Evolutionary conservation across 2,888 invertebrate species (phyloP), one percentile per base, ranked within the genome.

Genomic region (Acronicta leporina): DNA sequence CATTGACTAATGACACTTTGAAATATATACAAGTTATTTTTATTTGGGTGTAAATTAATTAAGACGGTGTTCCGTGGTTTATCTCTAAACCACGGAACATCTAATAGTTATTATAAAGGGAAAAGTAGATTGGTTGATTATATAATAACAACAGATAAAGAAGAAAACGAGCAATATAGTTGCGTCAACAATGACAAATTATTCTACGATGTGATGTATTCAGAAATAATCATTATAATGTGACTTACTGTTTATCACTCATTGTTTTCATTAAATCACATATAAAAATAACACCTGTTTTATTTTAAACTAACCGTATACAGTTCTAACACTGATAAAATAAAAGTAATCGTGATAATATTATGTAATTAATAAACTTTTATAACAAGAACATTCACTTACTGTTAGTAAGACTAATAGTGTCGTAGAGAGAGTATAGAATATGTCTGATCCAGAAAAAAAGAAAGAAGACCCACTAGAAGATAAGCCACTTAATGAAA

Each of bases 401-500:
- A 60, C 53, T 51, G 73, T 82, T 80, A 86, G 79, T 84, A 57
- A 64, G 63, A 56, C 61, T 62, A 59, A 75, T 60, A 69, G 61
- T 61, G 64, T 64, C 70, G 60, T 63, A 58, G 68, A 67, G 75
- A 65, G 69, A 66, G 40, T 58, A 68, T 64, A 66, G 59, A 78
- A 64, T 45, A 92, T 91, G 91, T 68, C 83, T 48, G 77, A 76
- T 16, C 67, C 73, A 71, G 83, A 82, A 61, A 79, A 78, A 60
- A 70, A 69, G 25, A 54, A 63, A 63, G 56, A 53, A 49, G 77
- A 64, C 27, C 5, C 14, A 7, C 13, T 77, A 41, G 92, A 91
- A 84, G 89, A 89, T 70, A 66, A 88, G 65, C 88, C 88, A 7
- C 70, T 92, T 13, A 82, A 85, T 41, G 81, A 85, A 38, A 81